Percentiles rank a stretch among this genome's conserved stretches.
Conservation (phyloP, 2,113 vertebrate species). For the Noturus placidus region DNA sequence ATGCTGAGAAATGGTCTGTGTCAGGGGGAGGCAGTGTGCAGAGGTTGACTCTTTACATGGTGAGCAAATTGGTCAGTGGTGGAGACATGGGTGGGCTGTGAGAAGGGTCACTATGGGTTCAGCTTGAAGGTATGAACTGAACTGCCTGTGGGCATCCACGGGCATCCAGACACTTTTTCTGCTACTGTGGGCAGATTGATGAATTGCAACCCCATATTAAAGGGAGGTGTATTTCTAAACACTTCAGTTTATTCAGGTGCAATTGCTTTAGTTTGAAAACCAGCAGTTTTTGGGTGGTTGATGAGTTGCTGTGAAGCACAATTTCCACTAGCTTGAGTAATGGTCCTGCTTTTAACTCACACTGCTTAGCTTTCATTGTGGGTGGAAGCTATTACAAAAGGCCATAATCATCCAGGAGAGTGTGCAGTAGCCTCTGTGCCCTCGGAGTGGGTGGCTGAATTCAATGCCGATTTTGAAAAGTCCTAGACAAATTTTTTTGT, state of each 20-base stretch:
- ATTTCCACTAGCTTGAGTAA: constrained; percentile 19
- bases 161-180: not conserved
- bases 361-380: constrained; percentile 30
- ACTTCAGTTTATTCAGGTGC: not conserved
- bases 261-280: constrained; percentile 9
- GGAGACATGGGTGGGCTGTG: constrained; percentile 13
- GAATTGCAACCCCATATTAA: not conserved
- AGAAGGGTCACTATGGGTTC: constrained; percentile 30
- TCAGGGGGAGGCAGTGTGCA: constrained; percentile 10
- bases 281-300: not conserved
- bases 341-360: constrained; percentile 24
- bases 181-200: not conserved
- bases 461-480: constrained; percentile 27
- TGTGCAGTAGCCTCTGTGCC: constrained; percentile 19
- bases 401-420: constrained; percentile 35
- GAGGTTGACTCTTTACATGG: constrained; percentile 18
- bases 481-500: constrained; percentile 38
- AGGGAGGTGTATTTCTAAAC: not conserved
- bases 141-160: not conserved
- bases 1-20: constrained; percentile 25
- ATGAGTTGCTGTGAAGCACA: constrained; percentile 26
- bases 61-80: constrained; percentile 38
- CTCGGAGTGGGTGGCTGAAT: constrained; percentile 36
- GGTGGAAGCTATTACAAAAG: constrained; percentile 47
- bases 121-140: constrained; percentile 22